Percentiles rank a stretch among this genome's conserved stretches.
Evolutionary conservation across 2,888 invertebrate species (phyloP).

Genomic region (Antheraea assamensis): DNA sequence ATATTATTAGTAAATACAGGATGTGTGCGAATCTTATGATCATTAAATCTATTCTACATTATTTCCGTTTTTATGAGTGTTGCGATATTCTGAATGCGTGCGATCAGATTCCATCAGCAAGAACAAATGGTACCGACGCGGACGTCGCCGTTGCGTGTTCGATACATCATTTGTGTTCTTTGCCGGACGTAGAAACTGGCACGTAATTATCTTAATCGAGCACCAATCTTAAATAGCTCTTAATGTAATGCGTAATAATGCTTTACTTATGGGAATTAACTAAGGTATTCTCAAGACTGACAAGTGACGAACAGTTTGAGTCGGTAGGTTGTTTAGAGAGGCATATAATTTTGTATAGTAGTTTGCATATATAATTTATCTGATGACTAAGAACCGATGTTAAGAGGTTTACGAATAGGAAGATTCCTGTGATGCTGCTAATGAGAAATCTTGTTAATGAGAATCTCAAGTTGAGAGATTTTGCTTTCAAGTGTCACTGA

Average conservation of each 20-base stretch:
- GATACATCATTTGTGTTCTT: constrained; percentile 7
- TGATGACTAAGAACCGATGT: too few relatives aligned
- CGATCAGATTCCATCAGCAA: neutral
- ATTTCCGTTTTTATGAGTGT: neutral
- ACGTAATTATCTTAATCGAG: neutral
- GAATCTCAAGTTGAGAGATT: neutral
- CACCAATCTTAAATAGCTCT: neutral
- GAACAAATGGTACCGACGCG: neutral
- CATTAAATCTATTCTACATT: neutral
- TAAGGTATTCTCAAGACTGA: too few relatives aligned
- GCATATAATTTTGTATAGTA: too few relatives aligned
- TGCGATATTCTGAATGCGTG: neutral
- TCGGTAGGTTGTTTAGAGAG: too few relatives aligned
- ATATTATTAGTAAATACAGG: too few relatives aligned
- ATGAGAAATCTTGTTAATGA: neutral
- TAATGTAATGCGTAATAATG: neutral
- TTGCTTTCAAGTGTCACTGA: neutral
- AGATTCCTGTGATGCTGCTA: neutral
- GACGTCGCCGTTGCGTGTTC: neutral
- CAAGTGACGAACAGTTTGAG: too few relatives aligned
- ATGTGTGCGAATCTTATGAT: too few relatives aligned
- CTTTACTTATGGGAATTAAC: too few relatives aligned
- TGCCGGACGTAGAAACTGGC: neutral
- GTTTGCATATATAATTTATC: too few relatives aligned
- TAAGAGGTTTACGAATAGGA: too few relatives aligned